Evolutionary conservation across 2,113 vertebrate species (phyloP).

Genomic region (Tauraco erythrolophus): DNA sequence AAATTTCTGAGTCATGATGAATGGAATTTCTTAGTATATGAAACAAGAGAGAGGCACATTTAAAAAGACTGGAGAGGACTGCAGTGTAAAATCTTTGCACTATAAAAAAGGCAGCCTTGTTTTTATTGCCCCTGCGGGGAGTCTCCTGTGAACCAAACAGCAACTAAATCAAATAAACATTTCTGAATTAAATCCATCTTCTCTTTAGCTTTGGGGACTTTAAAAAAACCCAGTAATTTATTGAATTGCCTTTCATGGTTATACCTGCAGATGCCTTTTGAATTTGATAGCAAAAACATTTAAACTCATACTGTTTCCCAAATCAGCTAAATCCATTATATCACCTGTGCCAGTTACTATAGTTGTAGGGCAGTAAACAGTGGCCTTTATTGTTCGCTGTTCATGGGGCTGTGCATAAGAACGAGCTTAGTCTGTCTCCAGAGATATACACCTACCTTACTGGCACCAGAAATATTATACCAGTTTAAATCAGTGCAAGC

Average conservation of each 20-base stretch:
- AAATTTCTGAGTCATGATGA: constrained; percentile 52
- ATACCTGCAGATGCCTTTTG: constrained; percentile 50
- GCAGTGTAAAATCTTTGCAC: constrained; percentile 48
- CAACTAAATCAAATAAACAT: constrained; percentile 64
- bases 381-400: constrained; percentile 47
- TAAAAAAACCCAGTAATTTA: neutral
- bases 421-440: constrained; percentile 2
- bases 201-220: constrained; percentile 23
- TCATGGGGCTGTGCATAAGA: neutral
- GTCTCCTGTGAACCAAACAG: constrained; percentile 48
- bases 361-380: constrained; percentile 54
- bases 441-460: constrained; percentile 19
- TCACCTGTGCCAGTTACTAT: constrained; percentile 45
- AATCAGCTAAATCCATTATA: constrained; percentile 42
- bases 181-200: constrained; percentile 64
- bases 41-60: constrained; percentile 25
- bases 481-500: constrained; percentile 20
- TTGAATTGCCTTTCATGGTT: neutral
- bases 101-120: constrained; percentile 51
- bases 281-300: constrained; percentile 50
- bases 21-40: constrained; percentile 65
- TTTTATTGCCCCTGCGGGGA: constrained; percentile 56
- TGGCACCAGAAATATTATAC: constrained; percentile 56
- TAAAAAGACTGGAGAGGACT: constrained; percentile 28
- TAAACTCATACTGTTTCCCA: constrained; percentile 21